Conservation (phyloP, 1,140 invertebrate species). For the Cydia fagiglandana region DNA sequence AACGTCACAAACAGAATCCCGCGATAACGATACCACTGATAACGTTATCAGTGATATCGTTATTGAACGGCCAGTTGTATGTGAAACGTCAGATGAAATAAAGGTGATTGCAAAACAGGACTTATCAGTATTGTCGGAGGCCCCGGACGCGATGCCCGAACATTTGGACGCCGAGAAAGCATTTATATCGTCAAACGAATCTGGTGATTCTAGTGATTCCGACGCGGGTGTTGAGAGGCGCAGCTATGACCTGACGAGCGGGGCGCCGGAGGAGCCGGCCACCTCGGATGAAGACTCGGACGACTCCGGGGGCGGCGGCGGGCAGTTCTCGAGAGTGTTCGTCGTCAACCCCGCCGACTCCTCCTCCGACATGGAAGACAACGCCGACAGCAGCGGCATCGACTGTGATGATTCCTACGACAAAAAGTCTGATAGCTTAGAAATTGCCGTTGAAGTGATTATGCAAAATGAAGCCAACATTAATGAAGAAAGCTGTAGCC, state of each 20-base stretch:
- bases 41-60: constrained; percentile 63
- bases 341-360: constrained; percentile 85
- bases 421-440: constrained; percentile 69
- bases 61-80: constrained; percentile 61
- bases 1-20: constrained; percentile 50
- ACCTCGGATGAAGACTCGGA: constrained; percentile 83
- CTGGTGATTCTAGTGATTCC: constrained; percentile 76
- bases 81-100: constrained; percentile 61
- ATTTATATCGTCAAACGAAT: constrained; percentile 78
- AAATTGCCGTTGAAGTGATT: constrained; percentile 61
- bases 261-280: constrained; percentile 70
- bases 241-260: constrained; percentile 77
- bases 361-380: constrained; percentile 82
- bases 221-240: constrained; percentile 71
- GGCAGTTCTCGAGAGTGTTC: constrained; percentile 86
- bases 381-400: constrained; percentile 75
- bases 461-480: constrained; percentile 54
- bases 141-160: constrained; percentile 69
- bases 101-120: constrained; percentile 69
- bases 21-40: constrained; percentile 72
- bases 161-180: constrained; percentile 80
- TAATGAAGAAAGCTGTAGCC: constrained; percentile 45
- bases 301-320: constrained; percentile 83
- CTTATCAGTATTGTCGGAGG: constrained; percentile 57
- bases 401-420: constrained; percentile 75